Evolutionary conservation across 2,113 vertebrate species (phyloP), one percentile per base, ranked within the genome.

Genomic region (Ptilorrhoa leucosticta): DNA sequence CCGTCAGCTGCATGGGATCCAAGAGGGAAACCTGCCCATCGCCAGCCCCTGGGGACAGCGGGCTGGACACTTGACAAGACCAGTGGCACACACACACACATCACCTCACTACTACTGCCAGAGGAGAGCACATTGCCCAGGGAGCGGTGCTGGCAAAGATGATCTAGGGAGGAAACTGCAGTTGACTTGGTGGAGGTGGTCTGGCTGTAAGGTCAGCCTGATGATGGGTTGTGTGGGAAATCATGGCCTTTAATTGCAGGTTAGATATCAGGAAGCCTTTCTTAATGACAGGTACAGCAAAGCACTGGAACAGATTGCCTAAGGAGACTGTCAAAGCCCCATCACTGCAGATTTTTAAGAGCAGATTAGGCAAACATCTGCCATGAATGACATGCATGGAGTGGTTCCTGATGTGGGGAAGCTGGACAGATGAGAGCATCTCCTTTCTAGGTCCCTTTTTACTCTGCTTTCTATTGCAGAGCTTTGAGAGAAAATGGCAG

Each of bases 271-370:
- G 69, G 69, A 91, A 90, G 71, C 39, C 44, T 63, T 87, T 92
- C 89, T 60, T 94, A 93, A 96, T 92, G 94, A 96, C 63, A 86
- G 86, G 83, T 78, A 81, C 39, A 63, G 83, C 79, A 95, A 92
- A 96, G 86, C 1, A 3, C 69, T 63, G 40, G 80, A 83, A 64
- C 65, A 92, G 68, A 94, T 94, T 78, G 94, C 95, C 94, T 96
- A 93, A 93, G 95, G 95, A 96, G 68, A 70, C 39, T 95, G 95
- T 95, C 94, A 97, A 87, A 94, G 83, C 35, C 39, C 64, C 72
- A 60, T 94, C 96, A 82, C 47, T 51, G 83, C 72, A 71, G 72
- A 50, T 81, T 93, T 87, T 81, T 56, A 91, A 90, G 76, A 87
- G 77, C 47, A 89, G 86, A 90, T 91, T 78, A 87, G 83, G 69